Evolutionary conservation across 2,113 vertebrate genomes (phyloP), one percentile per base, ranked within the genome.

Genomic region (Accipiter cooperii): DNA sequence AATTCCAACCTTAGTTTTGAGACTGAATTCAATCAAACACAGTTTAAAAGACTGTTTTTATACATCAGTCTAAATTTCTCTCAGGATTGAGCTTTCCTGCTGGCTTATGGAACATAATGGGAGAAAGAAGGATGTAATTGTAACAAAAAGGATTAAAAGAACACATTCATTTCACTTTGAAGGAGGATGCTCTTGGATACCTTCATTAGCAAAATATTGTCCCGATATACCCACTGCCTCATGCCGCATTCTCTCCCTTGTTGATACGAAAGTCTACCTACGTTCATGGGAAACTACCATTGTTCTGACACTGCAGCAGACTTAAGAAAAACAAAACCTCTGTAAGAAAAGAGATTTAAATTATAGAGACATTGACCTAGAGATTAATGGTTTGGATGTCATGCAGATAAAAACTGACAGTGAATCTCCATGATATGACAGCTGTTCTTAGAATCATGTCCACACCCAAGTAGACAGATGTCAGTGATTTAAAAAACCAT

Each of bases 181-280:
- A 85, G 54, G 17, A 68, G 13, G 6, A 61, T 61, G 15, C 2
- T 70, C 18, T 63, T 54, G 18, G 31, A 78, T 10, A 51, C n/a
- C 21, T 60, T 58, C 54, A 42, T 44, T 24, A 88, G 14, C 13
- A 61, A 76, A 83, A 52, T 13, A 16, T 5, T 69, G 46, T 58
- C 7, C 26, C 29, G 60, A 11, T 57, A 21, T 34, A 54, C 15
- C 4, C 46, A 42, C 7, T 7, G 2, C 20, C 34, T 16, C 17
- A 17, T 12, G 33, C 16, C 2, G 0, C 2, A 0, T 40, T 84
- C 57, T 65, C 33, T 66, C 46, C n/a, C 28, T 7, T 4, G 12
- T 5, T 61, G 12, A 57, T 22, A 70, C 14, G 34, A 16, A 71
- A 64, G 17, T 49, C 33, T 42, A 46, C 22, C 21, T 34, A 25